Percentiles rank a stretch among this genome's conserved stretches.
phyloP scores from a whole-genome alignment of 2,113 vertebrate genomes.

The Lichenostomus cassidix region DNA sequence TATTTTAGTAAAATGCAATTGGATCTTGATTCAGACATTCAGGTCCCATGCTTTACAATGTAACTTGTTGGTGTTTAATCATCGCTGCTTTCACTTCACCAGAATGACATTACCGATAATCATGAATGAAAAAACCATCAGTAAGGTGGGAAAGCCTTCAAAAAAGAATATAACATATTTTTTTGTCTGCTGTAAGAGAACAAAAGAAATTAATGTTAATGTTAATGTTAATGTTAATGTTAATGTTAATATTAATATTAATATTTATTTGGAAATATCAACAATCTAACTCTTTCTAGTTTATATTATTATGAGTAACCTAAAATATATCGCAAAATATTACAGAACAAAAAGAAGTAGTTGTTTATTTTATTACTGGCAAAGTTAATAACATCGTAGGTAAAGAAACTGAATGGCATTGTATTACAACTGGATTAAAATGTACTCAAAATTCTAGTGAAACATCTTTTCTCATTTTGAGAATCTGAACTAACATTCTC shows the following conservation, averaged over 20 bases:
- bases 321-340: background rate
- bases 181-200: background rate
- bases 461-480: background rate
- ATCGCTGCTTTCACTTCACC: background rate
- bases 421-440: background rate
- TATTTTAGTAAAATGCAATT: background rate
- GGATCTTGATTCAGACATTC: background rate
- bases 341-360: background rate
- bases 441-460: background rate
- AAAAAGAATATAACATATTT: background rate
- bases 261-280: background rate
- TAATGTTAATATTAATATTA: fast-evolving
- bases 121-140: background rate
- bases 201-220: too few relatives aligned
- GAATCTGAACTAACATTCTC: background rate
- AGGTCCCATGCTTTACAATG: background rate
- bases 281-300: background rate
- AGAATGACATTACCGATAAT: background rate
- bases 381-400: background rate
- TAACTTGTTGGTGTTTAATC: background rate
- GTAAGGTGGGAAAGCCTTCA: background rate
- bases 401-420: background rate
- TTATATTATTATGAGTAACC: background rate
- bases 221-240: too few relatives aligned
- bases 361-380: background rate